Evolutionary conservation across 2,888 invertebrate genomes (phyloP), one percentile per base, ranked within the genome.

Genomic region (Caradrina clavipalpis): DNA sequence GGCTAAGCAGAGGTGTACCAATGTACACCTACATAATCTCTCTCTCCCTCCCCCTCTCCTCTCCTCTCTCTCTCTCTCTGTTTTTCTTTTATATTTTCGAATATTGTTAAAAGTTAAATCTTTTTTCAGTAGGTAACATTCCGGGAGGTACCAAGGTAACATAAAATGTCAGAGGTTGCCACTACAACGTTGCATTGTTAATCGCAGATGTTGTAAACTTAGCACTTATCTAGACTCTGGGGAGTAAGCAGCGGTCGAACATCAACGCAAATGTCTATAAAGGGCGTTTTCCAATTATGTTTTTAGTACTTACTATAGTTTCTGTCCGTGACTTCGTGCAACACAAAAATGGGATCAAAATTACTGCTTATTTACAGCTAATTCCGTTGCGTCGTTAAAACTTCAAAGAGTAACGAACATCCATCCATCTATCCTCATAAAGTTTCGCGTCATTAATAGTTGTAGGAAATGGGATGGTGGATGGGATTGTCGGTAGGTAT

Each of bases 121-220:
- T 15, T 7, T 47, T 31, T 21, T 5, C 45, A 54, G 13, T 54
- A 17, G 1, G 13, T 39, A 39, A 35, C 39, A 42, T 35, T 31
- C 26, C 22, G 5, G 0, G 8, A 8, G 42, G 31, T 55, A 62
- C 49, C 21, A 65, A 39, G 55, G 0, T 11, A 67, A 57, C 39
- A 51, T 47, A 54, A 59, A 58, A 22, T 60, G 56, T 67, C 22
- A 50, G n/a, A 56, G 19, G 5, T 53, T 45, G 60, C 57, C 35
- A 31, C 22, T 0, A 39, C 21, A 49, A 76, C 70, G 63, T 76
- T 75, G 21, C 63, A 21, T 60, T 53, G 64, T 57, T 63, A 19
- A 31, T 45, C 60, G 22, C 59, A 17, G 47, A 55, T 42, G 76
- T 63, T 51, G 39, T 58, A 64, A 75, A 76, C 71, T 75, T 64